Evolutionary conservation across 2,113 vertebrate species (phyloP).

Genomic region (Saimiri boliviensis): DNA sequence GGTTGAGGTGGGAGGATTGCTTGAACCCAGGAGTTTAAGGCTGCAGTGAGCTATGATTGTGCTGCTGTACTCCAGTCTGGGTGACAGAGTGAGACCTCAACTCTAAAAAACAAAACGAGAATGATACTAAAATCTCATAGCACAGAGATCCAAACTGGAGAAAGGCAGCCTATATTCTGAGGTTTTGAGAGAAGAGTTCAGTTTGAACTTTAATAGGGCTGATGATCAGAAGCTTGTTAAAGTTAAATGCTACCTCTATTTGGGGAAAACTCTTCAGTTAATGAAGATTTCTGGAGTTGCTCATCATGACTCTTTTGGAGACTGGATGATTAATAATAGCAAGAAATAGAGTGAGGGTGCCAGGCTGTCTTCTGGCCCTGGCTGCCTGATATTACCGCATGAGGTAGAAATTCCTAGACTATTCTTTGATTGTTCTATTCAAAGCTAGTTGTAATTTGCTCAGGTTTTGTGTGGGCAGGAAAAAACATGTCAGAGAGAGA

Average conservation of each 20-base stretch:
- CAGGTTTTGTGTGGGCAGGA: constrained; percentile 55
- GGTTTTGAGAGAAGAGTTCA: background rate
- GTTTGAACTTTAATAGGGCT: background rate
- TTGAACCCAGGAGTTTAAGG: no score
- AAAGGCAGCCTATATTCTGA: background rate
- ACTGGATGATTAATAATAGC: background rate
- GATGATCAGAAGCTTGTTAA: background rate
- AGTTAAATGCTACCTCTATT: background rate
- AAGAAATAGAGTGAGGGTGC: background rate
- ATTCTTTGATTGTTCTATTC: constrained; percentile 36
- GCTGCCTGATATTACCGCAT: background rate
- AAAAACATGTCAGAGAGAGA: constrained; percentile 55
- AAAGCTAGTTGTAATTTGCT: constrained; percentile 50
- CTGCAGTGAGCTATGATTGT: no score
- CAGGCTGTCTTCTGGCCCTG: background rate
- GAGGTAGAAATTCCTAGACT: background rate
- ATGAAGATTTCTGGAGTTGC: background rate
- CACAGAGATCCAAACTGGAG: background rate
- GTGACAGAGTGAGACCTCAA: no score
- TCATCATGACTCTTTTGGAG: background rate
- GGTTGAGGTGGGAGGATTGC: no score
- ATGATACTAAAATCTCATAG: background rate
- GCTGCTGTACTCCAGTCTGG: no score
- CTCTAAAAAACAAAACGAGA: background rate
- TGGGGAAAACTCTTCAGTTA: background rate